Conservation (phyloP, 2,888 invertebrate genomes). For the Pammene fasciana region DNA sequence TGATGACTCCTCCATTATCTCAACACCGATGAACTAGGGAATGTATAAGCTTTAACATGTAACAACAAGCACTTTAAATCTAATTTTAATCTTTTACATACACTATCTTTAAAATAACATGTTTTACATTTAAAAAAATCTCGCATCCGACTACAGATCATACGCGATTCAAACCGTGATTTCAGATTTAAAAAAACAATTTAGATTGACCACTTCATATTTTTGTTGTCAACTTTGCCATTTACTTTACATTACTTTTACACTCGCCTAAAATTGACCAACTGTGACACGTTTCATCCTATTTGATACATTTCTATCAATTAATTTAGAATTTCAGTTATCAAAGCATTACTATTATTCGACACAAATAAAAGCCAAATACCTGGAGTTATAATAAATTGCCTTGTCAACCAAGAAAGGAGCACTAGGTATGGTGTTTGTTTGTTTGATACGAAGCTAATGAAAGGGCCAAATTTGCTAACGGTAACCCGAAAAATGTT, state of each 20-base stretch:
- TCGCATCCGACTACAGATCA: conserved; percentile 12
- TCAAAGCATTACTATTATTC: conserved; percentile 42
- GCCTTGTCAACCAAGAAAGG: neutral
- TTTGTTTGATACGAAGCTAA: too few relatives aligned
- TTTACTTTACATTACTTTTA: conserved; percentile 37
- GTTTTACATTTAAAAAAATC: conserved; percentile 1
- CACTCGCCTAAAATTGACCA: conserved; percentile 73
- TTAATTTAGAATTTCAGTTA: conserved; percentile 68
- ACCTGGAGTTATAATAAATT: neutral
- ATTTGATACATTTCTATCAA: conserved; percentile 52
- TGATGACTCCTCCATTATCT: conserved; percentile 51
- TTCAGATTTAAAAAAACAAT: conserved; percentile 1
- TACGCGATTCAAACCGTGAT: neutral
- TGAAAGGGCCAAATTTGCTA: too few relatives aligned
- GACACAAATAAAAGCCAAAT: neutral
- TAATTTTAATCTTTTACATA: conserved; percentile 32
- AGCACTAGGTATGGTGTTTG: neutral
- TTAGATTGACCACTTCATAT: neutral
- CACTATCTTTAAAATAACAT: conserved; percentile 29
- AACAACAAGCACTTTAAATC: conserved; percentile 62
- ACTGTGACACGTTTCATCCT: conserved; percentile 47
- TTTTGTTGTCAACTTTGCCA: conserved; percentile 26
- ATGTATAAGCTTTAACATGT: conserved; percentile 69
- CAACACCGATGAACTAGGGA: conserved; percentile 69
- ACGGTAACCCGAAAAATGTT: neutral